Conservation (phyloP, 2,888 invertebrate species). For the Timandra comae region DNA sequence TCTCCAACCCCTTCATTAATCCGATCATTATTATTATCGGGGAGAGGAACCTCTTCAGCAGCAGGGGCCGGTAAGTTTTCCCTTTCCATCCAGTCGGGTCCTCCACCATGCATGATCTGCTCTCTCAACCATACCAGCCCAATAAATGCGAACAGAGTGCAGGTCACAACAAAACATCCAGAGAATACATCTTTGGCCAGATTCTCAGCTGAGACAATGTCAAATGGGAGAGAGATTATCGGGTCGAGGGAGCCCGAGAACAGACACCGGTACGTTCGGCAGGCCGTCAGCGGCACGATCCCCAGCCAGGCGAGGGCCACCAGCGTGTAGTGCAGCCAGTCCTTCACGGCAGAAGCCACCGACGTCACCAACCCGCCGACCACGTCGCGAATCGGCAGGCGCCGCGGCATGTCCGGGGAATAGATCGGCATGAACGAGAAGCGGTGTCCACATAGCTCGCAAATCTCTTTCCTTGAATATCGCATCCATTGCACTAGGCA, state of each 20-base stretch:
- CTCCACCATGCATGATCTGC: conserved; percentile 98
- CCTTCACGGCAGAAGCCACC: conserved; percentile 93
- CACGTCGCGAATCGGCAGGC: conserved; percentile 94
- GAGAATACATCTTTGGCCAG: conserved; percentile 95
- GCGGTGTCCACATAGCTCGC: conserved; percentile 97
- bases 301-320: conserved; percentile 99
- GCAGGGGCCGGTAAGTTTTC: conserved; percentile 76
- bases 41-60: conserved; percentile 61
- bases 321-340: conserved; percentile 97
- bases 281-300: conserved; percentile 96
- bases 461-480: conserved; percentile 98
- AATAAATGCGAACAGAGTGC: conserved; percentile 96
- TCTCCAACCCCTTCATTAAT: conserved; percentile 54
- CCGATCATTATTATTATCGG: conserved; percentile 70
- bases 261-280: conserved; percentile 94
- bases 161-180: conserved; percentile 97
- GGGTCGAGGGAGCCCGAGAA: conserved; percentile 94
- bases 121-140: conserved; percentile 98
- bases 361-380: conserved; percentile 92
- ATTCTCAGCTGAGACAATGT: conserved; percentile 95
- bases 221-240: conserved; percentile 90
- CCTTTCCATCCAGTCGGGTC: conserved; percentile 95
- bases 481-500: conserved; percentile 99
- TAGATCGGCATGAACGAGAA: conserved; percentile 99
- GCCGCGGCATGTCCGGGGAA: conserved; percentile 99